phyloP scores from a whole-genome alignment of 2,888 invertebrate species.

The Mythimna albipuncta region DNA sequence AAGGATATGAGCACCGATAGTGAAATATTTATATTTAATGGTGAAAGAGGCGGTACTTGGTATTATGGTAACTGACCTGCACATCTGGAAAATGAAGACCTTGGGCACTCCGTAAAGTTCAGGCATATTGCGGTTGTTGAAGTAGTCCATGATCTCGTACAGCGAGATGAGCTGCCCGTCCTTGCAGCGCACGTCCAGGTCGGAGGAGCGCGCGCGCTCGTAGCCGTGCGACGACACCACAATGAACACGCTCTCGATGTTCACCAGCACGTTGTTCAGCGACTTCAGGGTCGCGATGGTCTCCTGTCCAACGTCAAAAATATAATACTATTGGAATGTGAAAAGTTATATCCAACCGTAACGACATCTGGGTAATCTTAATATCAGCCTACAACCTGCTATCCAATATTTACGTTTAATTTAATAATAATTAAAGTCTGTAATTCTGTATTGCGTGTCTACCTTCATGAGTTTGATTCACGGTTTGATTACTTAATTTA shows the following conservation, averaged over 20 bases:
- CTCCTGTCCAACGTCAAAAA: conserved; percentile 65
- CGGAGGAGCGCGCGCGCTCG: conserved; percentile 80
- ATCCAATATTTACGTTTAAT: too few species aligned
- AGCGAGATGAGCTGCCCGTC: conserved; percentile 89
- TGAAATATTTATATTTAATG: too few species aligned
- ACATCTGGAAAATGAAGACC: conserved; percentile 94
- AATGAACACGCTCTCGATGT: conserved; percentile 91
- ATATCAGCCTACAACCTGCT: too few species aligned
- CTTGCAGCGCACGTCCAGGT: conserved; percentile 91
- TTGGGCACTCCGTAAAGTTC: conserved; percentile 92
- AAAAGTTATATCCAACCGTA: too few species aligned
- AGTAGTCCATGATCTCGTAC: conserved; percentile 90
- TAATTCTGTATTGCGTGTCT: too few species aligned
- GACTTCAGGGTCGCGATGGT: conserved; percentile 82
- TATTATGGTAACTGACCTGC: conserved; percentile 84
- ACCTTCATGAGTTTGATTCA: too few species aligned
- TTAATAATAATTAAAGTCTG: too few species aligned
- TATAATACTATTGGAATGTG: too few species aligned
- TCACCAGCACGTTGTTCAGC: conserved; percentile 78
- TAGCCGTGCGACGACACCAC: conserved; percentile 93
- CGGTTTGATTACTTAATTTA: too few species aligned
- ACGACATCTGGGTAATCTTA: too few species aligned
- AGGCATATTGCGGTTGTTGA: conserved; percentile 90
- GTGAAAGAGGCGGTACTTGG: background rate
- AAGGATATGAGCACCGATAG: too few species aligned